Evolutionary conservation across 2,797 vertebrate species (phyloP), one percentile per base, ranked within the genome.

Genomic region (Crocodylus rhombifer): DNA sequence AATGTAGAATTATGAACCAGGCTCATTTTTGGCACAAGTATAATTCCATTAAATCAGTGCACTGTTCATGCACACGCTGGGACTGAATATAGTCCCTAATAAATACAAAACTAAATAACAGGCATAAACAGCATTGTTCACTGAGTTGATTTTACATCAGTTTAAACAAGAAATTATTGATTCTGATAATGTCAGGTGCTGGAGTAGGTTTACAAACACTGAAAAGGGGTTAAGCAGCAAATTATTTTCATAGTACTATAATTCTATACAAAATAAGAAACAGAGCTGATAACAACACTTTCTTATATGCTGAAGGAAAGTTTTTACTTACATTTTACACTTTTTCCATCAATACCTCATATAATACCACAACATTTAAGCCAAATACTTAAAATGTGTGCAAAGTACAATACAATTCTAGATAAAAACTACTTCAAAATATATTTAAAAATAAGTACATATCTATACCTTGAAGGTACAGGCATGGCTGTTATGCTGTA

Each of bases 181-280:
- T 58, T 67, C 33, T 20, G 56, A 80, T 64, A 83, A 85, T 93
- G 85, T 89, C 85, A 92, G 88, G 71, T 17, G 7, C 25, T 14
- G 28, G 77, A 87, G 77, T 92, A 95, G 85, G 71, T 28, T 8
- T 60, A 14, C 69, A 69, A 15, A 28, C 21, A 74, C 82, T 42
- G 30, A 91, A 88, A 5, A 80, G 65, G 86, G 20, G 82, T 36
- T 36, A 83, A 42, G 14, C 64, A 14, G 71, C 30, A 87, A 87
- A 77, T 6, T 51, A 6, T 28, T 87, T 61, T 78, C 60, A 21
- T 28, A 30, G 2, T 60, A 87, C n/a, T 76, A 78, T 69, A 82
- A 90, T 80, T 82, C 61, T 57, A 78, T 58, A 36, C 15, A 57
- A 57, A 87, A 88, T 80, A 84, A 87, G 92, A 42, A 88, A 93